Evolutionary conservation across 2,888 invertebrate species (phyloP), one percentile per base, ranked within the genome.

Genomic region (Pseudococcus viburni): DNA sequence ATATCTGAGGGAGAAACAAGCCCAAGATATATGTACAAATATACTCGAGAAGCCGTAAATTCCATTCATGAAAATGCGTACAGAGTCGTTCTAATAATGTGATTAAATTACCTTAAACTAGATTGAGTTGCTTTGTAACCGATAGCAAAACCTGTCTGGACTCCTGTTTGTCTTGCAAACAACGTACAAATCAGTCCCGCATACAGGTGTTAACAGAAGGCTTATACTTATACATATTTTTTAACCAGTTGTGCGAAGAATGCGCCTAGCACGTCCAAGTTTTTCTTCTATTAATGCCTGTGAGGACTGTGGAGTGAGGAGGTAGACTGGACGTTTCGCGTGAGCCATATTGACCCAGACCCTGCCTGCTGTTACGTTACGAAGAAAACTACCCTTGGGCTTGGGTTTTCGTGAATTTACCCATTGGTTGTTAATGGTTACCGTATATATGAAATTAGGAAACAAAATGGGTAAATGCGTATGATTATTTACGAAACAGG

Each of bases 81-180:
- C 33, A 39, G 77, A 77, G 77, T 77, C 11, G 33, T 17, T 77
- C 39, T 26, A 39, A 77, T 77, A 77, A 77, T 77, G 77, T 39
- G 77, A 77, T 77, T 77, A 77, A 77, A 77, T 77, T 77, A 77
- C 39, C 39, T 77, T 39, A 77, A 77, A 77, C 77, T 77, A 77
- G 77, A 77, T 77, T 77, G 77, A 77, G 77, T 77, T 39, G 77
- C 77, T 77, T 77, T 77, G 77, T 77, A 77, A 77, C 77, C 77
- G 77, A 77, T 77, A 77, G 77, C 77, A 77, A 77, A 77, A 77
- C 77, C 77, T 77, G 77, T 77, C 77, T 77, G 33, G 77, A 77
- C 77, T 77, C 77, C 77, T 77, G 77, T 77, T 39, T 39, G 39
- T 77, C 77, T 77, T 77, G 77, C 77, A 26, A 77, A 77, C 77